These are phyloP conservation scores for Lycia hirtaria DNA, from an alignment of 2,888 invertebrate species.

Conservation along the genomic window DNA sequence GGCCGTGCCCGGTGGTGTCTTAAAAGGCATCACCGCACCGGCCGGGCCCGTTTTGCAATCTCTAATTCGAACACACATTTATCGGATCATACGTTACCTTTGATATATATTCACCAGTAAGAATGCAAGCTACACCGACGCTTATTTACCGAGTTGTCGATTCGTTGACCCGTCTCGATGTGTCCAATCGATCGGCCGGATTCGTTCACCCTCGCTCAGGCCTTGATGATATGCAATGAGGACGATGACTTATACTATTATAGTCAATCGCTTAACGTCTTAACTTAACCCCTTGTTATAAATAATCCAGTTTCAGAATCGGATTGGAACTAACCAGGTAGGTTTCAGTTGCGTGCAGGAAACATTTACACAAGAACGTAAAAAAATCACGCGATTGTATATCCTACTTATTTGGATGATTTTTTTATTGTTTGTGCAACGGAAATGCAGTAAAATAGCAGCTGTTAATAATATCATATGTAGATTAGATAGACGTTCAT, in stretches of 20 bases:
- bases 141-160: conserved; percentile 20
- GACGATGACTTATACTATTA: conserved; percentile 32
- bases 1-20: too few species aligned
- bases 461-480: background rate
- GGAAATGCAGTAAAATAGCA: background rate
- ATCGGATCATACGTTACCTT: too few species aligned
- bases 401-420: background rate
- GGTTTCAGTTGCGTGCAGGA: background rate
- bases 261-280: conserved; percentile 7
- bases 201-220: conserved; percentile 36
- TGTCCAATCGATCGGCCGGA: conserved; percentile 37
- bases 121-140: background rate
- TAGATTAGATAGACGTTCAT: background rate
- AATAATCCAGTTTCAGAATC: conserved; percentile 7
- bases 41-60: too few species aligned
- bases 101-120: background rate
- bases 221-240: conserved; percentile 41
- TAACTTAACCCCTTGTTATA: conserved; percentile 3
- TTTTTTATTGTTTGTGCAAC: background rate
- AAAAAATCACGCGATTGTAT: conserved; percentile 5
- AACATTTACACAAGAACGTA: background rate
- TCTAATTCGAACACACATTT: too few species aligned
- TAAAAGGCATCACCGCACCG: too few species aligned
- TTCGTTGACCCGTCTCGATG: conserved; percentile 33
- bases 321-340: background rate